Percentiles rank a stretch among this genome's conserved stretches.
Evolutionary conservation across 2,113 vertebrate species (phyloP).

Genomic region (Paedocypris sp.): DNA sequence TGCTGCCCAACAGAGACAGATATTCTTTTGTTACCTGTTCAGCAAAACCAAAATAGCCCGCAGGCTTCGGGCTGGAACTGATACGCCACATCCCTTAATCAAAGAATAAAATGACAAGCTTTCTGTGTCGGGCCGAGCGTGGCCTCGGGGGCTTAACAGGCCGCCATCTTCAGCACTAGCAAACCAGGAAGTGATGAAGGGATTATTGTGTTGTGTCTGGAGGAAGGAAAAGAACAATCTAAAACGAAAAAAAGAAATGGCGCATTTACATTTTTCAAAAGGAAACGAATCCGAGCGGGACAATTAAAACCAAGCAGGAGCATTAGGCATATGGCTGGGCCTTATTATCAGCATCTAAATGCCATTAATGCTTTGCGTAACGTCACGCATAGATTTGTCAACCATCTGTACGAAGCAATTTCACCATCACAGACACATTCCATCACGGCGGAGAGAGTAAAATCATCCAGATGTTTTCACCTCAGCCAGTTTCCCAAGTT

Average conservation of each 20-base stretch:
- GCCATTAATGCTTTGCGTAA: too few species aligned
- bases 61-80: constrained; percentile 15
- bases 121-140: constrained; percentile 2
- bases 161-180: neutral
- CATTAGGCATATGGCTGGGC: too few species aligned
- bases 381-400: too few species aligned
- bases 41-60: constrained; percentile 13
- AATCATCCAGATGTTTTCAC: too few species aligned
- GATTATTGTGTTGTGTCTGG: neutral
- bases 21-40: constrained; percentile 22
- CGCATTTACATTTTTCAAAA: too few species aligned
- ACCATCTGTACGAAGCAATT: too few species aligned
- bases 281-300: too few species aligned
- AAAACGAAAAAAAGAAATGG: neutral
- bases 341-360: too few species aligned
- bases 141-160: constrained; percentile 3
- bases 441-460: too few species aligned
- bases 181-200: neutral
- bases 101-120: constrained; percentile 14
- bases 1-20: constrained; percentile 7
- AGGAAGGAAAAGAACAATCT: neutral
- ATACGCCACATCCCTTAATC: constrained; percentile 7
- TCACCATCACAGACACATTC: too few species aligned
- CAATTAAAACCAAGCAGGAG: too few species aligned
- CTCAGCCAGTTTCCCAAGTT: too few species aligned